Evolutionary conservation across 2,797 vertebrate species (phyloP).

Genomic region (Sorex maritimensis): DNA sequence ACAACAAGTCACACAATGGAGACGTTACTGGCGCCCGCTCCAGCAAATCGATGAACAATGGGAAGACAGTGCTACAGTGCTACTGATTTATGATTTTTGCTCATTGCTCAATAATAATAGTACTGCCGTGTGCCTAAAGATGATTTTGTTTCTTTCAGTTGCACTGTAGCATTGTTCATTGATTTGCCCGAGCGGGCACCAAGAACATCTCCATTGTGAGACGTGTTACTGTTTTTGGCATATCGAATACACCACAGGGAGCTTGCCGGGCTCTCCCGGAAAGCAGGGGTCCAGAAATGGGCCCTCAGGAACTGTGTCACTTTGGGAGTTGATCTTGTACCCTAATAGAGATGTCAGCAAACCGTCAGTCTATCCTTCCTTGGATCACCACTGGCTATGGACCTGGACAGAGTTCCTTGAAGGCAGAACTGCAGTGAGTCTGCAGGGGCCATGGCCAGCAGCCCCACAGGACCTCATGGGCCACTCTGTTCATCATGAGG

Average conservation of each 20-base stretch:
- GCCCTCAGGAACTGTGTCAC: not conserved
- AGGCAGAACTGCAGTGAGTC: too few species aligned
- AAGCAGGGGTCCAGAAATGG: not conserved
- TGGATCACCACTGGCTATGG: not conserved
- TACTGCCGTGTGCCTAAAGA: not conserved
- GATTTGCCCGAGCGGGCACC: too few species aligned
- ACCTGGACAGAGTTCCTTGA: not conserved
- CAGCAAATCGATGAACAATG: too few species aligned
- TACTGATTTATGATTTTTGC: not conserved
- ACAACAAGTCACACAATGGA: too few species aligned
- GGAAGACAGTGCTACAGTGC: too few species aligned
- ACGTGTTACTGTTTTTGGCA: too few species aligned
- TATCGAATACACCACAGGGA: too few species aligned
- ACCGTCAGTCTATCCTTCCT: not conserved
- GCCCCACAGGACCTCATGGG: not conserved
- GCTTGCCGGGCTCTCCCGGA: too few species aligned
- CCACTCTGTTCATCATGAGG: accelerated
- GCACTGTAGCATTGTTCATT: too few species aligned
- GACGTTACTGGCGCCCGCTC: too few species aligned
- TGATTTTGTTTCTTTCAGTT: not conserved
- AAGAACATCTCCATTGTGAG: too few species aligned
- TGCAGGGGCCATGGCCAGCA: not conserved
- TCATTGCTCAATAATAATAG: not conserved
- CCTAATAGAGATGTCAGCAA: not conserved
- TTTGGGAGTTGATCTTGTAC: not conserved